These are phyloP conservation scores for Hedychridium roseum DNA, from an alignment of 2,888 invertebrate genomes.

Conservation along the genomic window DNA sequence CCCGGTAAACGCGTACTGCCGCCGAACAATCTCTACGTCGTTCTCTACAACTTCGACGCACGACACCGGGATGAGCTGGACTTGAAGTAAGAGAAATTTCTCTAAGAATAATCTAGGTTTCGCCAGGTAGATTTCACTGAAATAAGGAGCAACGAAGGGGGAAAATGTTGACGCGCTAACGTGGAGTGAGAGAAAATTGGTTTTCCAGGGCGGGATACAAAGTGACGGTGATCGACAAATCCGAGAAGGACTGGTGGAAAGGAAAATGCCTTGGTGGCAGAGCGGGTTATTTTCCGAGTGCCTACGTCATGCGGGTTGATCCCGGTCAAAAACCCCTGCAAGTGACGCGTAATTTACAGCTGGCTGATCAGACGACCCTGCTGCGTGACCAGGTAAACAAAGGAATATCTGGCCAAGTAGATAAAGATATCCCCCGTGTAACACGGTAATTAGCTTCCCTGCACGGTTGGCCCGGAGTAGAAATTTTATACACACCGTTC, in stretches of 20 bases:
- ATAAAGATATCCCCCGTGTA: too few species aligned
- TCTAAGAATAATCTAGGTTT: background rate
- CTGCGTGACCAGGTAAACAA: slow-evolving; percentile 60
- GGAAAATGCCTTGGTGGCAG: slow-evolving; percentile 89
- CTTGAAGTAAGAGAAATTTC: slow-evolving; percentile 73
- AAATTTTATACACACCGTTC: too few species aligned
- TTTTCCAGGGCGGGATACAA: slow-evolving; percentile 63
- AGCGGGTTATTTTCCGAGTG: slow-evolving; percentile 93
- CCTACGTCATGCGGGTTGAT: slow-evolving; percentile 90
- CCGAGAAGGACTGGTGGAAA: slow-evolving; percentile 98
- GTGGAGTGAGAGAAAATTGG: slow-evolving; percentile 1
- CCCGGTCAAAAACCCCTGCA: slow-evolving; percentile 91
- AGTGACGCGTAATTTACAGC: slow-evolving; percentile 85
- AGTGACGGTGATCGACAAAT: slow-evolving; percentile 92
- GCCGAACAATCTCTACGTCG: slow-evolving; percentile 92
- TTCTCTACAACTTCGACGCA: slow-evolving; percentile 93
- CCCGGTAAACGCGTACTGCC: slow-evolving; percentile 67
- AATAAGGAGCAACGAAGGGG: too few species aligned
- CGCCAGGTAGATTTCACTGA: background rate
- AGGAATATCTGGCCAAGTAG: too few species aligned
- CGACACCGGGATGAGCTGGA: slow-evolving; percentile 94
- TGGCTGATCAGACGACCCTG: slow-evolving; percentile 71
- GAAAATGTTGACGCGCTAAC: too few species aligned
- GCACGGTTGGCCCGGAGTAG: too few species aligned
- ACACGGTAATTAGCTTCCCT: too few species aligned